phyloP scores from a whole-genome alignment of 2,113 vertebrate species.

The Tyrannus savana region DNA sequence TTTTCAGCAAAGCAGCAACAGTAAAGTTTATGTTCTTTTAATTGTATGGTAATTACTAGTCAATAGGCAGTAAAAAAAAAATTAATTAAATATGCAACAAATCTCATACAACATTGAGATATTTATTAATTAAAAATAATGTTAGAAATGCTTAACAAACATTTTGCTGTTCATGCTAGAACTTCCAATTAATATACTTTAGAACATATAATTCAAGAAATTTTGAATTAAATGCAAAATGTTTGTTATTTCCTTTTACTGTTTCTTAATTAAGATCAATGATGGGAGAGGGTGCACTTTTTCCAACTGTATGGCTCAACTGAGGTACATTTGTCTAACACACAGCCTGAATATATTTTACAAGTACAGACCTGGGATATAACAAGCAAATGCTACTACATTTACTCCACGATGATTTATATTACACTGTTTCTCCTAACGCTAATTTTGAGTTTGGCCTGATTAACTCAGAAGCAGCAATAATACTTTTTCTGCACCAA shows the following conservation, averaged over 20 bases:
- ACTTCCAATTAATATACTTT: slow-evolving; percentile 4
- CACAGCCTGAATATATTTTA: neutral
- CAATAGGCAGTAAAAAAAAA: slow-evolving; percentile 52
- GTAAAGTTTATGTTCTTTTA: slow-evolving; percentile 68
- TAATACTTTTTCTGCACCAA: neutral
- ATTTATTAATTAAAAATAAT: slow-evolving; percentile 2
- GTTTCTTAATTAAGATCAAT: slow-evolving; percentile 25
- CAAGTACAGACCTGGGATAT: neutral
- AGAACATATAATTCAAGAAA: neutral
- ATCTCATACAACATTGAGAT: neutral
- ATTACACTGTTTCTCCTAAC: neutral
- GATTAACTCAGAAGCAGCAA: neutral
- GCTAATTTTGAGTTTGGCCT: neutral
- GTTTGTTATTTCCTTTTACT: neutral
- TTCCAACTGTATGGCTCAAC: neutral
- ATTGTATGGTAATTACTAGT: slow-evolving; percentile 68
- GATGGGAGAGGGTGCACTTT: neutral
- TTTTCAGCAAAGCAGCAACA: slow-evolving; percentile 57
- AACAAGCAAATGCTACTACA: slow-evolving; percentile 1
- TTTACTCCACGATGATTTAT: neutral
- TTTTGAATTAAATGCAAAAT: neutral
- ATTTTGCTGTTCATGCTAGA: neutral
- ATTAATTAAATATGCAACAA: neutral
- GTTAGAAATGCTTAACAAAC: neutral
- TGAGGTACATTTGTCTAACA: slow-evolving; percentile 15